phyloP scores from a whole-genome alignment of 2,888 invertebrate genomes.

The Marronus borbonicus region DNA sequence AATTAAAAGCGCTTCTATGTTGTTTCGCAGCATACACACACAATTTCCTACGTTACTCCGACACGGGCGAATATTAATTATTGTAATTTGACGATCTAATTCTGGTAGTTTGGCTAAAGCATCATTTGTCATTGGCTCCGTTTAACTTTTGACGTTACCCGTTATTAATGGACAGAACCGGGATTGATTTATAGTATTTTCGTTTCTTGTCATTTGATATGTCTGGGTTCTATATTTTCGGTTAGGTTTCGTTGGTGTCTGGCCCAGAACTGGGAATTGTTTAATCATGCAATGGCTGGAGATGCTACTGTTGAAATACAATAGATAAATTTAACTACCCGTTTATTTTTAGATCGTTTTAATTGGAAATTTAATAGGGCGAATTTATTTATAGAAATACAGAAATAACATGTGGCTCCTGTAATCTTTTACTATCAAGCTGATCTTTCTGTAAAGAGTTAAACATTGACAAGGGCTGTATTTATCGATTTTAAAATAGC shows the following conservation, averaged over 20 bases:
- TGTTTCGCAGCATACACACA: too few species aligned
- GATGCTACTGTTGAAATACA: background rate
- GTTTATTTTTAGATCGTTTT: background rate
- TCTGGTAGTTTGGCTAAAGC: conserved; percentile 32
- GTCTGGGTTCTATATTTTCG: conserved; percentile 22
- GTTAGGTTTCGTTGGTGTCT: conserved; percentile 4
- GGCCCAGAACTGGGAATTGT: background rate
- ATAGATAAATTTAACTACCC: background rate
- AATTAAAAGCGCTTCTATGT: conserved; percentile 1
- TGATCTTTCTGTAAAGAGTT: too few species aligned
- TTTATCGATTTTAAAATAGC: too few species aligned
- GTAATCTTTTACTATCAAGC: too few species aligned
- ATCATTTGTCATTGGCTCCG: conserved; percentile 41
- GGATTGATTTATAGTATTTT: conserved; percentile 34
- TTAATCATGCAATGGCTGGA: background rate
- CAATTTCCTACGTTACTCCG: conserved; percentile 12
- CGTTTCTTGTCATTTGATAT: conserved; percentile 18
- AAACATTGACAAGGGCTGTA: too few species aligned
- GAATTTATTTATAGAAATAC: too few species aligned
- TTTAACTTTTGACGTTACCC: conserved; percentile 34
- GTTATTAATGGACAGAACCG: conserved; percentile 33
- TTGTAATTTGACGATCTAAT: conserved; percentile 38
- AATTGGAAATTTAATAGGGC: background rate
- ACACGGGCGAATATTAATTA: conserved; percentile 18
- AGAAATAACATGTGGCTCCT: too few species aligned